Percentiles rank a stretch among this genome's conserved stretches.
phyloP scores from a whole-genome alignment of 2,888 invertebrate species.

The Drosophila cognata region DNA sequence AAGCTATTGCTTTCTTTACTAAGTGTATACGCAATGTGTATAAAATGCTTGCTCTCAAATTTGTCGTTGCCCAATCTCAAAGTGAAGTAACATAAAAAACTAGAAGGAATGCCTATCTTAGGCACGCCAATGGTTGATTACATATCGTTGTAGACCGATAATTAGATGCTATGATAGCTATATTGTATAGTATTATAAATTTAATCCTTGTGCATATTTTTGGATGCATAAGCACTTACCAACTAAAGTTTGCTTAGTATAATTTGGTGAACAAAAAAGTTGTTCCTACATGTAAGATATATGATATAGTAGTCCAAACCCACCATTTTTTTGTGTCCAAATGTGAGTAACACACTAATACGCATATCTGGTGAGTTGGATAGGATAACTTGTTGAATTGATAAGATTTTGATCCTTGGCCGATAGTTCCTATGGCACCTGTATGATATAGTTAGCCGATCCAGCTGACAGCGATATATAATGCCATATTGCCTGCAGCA shows the following conservation, averaged over 20 bases:
- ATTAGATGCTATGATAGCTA: background rate
- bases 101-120: background rate
- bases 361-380: background rate
- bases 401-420: background rate
- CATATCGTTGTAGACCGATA: background rate
- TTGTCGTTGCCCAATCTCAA: no score
- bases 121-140: background rate
- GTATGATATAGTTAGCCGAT: background rate
- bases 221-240: background rate
- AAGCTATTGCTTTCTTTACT: background rate
- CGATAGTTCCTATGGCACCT: background rate
- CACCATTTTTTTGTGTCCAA: background rate
- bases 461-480: background rate
- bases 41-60: background rate
- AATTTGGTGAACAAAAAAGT: background rate
- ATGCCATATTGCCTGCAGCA: background rate
- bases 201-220: background rate
- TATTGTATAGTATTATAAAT: background rate
- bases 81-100: background rate
- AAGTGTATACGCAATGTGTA: slow-evolving; percentile 8
- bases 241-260: background rate
- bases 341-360: background rate
- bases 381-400: background rate
- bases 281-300: background rate
- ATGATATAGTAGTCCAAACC: background rate